Base-by-base conservation (phyloP, 2,888 invertebrate species). In the Eueremaeus valkanovi region DNA sequence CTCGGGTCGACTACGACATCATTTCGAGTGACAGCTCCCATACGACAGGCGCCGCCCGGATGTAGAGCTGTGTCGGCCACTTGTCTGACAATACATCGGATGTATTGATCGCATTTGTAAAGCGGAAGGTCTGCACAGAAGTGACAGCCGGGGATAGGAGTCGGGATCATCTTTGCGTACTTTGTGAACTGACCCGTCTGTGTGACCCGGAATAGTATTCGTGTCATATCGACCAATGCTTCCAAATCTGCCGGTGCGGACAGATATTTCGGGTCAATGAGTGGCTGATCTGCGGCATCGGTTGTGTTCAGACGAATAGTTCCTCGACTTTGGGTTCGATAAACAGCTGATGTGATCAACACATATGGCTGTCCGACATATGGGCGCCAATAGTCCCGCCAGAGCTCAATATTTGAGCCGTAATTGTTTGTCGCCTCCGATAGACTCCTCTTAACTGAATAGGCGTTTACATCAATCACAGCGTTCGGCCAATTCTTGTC, bases 41-140 rank as follows among this genome's bases (percentile, higher is more conserved):
- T 75, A 36, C 75, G 75, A 75, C 75, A 75, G 8, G 75, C 70
- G 31, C 75, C 75, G 36, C 70, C 75, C 36, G 75, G 70, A 45
- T 75, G 75, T 36, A 74, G 66, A 16, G 72, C 70, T 29, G 70
- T 70, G 29, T 72, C 72, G 5, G 27, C 72, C 29, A 72, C 33
- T 31, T 75, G 75, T 51, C 70, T 21, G 6, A 75, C 72, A 49
- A 75, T 70, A 70, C 75, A 75, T 16, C 75, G 42, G 16, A 75
- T 24, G 27, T 75, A 75, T 55, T 31, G 45, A 42, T 72, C 75
- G 42, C 75, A 36, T 27, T 33, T 9, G 33, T 72, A 75, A 27
- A 72, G 21, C 31, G 51, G 72, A 0, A 33, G 27, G 5, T 36
- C 1, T 16, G 8, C 5, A 33, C 75, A 75, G 72, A 70, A 70